phyloP scores from a whole-genome alignment of 2,797 vertebrate genomes.

The Tangara arthus region DNA sequence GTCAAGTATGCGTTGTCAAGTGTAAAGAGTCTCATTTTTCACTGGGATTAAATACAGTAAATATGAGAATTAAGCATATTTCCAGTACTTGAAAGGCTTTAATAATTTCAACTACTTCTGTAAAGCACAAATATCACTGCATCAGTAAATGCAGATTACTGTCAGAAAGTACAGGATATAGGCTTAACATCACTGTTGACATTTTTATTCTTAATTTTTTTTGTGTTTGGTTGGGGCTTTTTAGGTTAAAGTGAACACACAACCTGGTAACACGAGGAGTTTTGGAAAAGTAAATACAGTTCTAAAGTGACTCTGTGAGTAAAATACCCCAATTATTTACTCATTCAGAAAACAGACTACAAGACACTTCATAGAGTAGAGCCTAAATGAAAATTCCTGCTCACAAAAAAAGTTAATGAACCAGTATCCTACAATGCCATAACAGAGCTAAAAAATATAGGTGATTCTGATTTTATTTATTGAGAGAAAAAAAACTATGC shows the following conservation, averaged over 20 bases:
- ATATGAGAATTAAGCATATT: neutral
- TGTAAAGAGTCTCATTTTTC: neutral
- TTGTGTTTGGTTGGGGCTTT: neutral
- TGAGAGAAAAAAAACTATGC: neutral
- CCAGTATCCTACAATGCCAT: neutral
- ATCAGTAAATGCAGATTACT: neutral
- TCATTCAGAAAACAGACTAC: neutral
- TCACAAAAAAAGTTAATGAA: neutral
- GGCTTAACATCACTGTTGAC: neutral
- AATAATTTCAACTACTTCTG: neutral
- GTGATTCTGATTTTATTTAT: neutral
- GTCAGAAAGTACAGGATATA: neutral
- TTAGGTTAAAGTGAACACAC: neutral
- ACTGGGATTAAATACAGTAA: neutral
- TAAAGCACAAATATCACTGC: neutral
- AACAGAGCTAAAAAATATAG: neutral
- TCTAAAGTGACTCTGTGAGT: accelerated
- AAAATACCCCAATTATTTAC: neutral
- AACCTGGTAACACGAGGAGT: neutral
- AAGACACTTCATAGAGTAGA: neutral
- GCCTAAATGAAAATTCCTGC: neutral
- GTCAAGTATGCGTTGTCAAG: neutral
- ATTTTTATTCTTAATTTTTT: neutral
- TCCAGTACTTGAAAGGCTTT: neutral
- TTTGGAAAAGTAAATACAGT: neutral